Evolutionary conservation across 35 echinoderm and acorn worm genomes (phyloP).

Genomic region (Acanthaster planci): DNA sequence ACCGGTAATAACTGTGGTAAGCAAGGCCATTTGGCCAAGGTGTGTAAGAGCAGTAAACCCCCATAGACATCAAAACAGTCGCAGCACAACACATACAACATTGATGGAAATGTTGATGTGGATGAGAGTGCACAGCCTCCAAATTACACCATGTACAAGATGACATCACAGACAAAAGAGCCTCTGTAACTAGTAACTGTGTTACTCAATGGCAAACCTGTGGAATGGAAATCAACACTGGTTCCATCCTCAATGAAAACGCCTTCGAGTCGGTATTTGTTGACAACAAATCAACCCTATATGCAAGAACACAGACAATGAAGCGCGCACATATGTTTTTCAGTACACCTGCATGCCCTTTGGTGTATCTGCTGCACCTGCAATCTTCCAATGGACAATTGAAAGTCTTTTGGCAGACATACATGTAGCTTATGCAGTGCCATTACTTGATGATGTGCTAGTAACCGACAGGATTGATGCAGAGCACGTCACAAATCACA

Average conservation of each 20-base stretch:
- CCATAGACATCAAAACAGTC: neutral
- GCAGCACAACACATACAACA: neutral
- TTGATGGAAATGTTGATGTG: neutral
- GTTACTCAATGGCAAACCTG: too few relatives aligned
- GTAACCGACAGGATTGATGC: slow-evolving; percentile 31
- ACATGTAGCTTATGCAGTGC: slow-evolving; percentile 30
- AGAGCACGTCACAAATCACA: slow-evolving; percentile 45
- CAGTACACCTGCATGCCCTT: slow-evolving; percentile 41
- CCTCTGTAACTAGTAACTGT: neutral
- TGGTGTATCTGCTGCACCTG: slow-evolving; percentile 34
- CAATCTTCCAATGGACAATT: slow-evolving; percentile 55
- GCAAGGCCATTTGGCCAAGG: slow-evolving; percentile 60
- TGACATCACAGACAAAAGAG: neutral
- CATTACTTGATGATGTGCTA: slow-evolving; percentile 64
- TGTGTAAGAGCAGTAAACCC: slow-evolving; percentile 29
- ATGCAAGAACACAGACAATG: too few relatives aligned
- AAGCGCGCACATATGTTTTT: too few relatives aligned
- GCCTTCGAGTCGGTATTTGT: too few relatives aligned
- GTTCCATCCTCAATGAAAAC: too few relatives aligned
- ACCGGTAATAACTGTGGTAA: slow-evolving; percentile 56
- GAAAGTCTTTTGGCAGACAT: slow-evolving; percentile 56
- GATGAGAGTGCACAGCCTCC: neutral
- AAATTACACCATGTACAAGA: neutral
- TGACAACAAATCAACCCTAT: too few relatives aligned
- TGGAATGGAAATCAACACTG: too few relatives aligned